Evolutionary conservation across 1,140 invertebrate genomes (phyloP).

Genomic region (Plectrocnemia conspersa): DNA sequence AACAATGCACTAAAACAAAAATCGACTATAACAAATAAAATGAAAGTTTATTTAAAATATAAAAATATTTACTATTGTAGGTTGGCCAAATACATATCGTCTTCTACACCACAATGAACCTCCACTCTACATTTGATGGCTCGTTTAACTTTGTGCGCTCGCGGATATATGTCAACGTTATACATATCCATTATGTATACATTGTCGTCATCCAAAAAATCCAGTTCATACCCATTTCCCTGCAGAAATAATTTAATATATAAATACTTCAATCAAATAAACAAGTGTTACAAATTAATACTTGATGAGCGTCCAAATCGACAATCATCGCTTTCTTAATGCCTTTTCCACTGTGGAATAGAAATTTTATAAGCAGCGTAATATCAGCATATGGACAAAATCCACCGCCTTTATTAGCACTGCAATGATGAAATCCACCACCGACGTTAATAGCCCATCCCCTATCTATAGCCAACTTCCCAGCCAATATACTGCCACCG

Average conservation of each 20-base stretch:
- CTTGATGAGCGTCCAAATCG: conserved; percentile 80
- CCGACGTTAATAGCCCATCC: conserved; percentile 90
- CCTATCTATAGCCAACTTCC: conserved; percentile 70
- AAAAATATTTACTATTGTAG: conserved; percentile 62
- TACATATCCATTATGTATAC: conserved; percentile 87
- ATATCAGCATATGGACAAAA: conserved; percentile 90
- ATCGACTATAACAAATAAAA: neutral
- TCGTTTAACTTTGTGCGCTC: conserved; percentile 68
- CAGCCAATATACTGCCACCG: conserved; percentile 75
- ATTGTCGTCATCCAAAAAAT: conserved; percentile 66
- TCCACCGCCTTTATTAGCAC: conserved; percentile 66
- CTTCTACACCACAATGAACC: conserved; percentile 59
- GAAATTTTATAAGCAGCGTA: conserved; percentile 65
- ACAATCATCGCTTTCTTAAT: conserved; percentile 76
- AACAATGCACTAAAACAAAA: conserved; percentile 55
- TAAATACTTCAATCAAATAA: neutral
- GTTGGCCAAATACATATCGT: conserved; percentile 66
- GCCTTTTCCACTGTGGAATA: conserved; percentile 55
- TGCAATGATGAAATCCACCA: conserved; percentile 83
- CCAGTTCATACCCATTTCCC: conserved; percentile 82
- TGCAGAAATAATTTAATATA: conserved; percentile 42
- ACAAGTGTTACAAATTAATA: conserved; percentile 25
- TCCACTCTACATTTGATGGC: conserved; percentile 72
- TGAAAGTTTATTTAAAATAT: too few species aligned
- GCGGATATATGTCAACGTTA: conserved; percentile 77